These are phyloP conservation scores for Strix aluco DNA, from an alignment of 2,113 vertebrate species.

Conservation along the genomic window DNA sequence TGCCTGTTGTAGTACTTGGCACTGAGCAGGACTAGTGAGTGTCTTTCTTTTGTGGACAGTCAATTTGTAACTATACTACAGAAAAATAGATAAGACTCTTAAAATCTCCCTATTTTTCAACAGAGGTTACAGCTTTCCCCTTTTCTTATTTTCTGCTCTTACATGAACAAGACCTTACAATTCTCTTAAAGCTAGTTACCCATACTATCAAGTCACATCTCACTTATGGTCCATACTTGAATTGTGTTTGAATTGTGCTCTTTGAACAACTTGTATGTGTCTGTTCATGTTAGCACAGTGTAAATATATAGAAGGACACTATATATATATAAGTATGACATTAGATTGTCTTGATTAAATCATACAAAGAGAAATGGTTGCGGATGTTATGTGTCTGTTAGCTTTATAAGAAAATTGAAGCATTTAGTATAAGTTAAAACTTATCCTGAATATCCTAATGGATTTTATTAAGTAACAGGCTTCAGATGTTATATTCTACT, in stretches of 20 bases:
- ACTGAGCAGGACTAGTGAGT: background rate
- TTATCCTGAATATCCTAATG: background rate
- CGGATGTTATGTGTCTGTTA: background rate
- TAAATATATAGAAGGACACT: background rate
- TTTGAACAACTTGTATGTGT: background rate
- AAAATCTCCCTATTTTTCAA: background rate
- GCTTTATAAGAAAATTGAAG: background rate
- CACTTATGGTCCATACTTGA: background rate
- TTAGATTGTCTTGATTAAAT: background rate
- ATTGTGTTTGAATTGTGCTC: background rate
- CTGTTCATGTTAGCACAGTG: background rate
- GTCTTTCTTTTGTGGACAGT: background rate
- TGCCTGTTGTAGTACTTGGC: background rate
- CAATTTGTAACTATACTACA: background rate
- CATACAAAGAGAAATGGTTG: background rate
- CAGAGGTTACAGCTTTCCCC: background rate
- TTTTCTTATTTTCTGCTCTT: background rate
- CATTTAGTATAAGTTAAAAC: background rate
- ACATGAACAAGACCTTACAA: background rate
- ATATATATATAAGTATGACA: background rate
- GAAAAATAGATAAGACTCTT: background rate
- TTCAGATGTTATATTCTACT: background rate
- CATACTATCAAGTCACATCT: background rate
- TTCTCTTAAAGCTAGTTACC: background rate
- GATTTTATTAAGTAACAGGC: background rate